Base-by-base conservation (phyloP, 2,888 invertebrate genomes). In the Drosophila aldrichi region DNA sequence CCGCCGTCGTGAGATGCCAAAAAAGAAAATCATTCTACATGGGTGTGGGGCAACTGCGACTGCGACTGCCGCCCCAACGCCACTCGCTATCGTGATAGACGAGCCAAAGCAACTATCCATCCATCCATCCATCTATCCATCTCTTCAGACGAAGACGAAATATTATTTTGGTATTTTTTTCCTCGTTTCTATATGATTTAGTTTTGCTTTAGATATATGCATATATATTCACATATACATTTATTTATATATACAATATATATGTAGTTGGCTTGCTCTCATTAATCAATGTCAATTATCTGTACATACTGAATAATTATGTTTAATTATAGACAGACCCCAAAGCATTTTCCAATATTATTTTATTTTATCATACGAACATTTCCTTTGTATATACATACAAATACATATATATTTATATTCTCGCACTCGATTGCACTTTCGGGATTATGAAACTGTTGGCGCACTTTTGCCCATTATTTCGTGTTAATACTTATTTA, bases 221-320 rank as follows among this genome's bases (percentile, higher is more conserved):
- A n/a, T 54, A 0, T 59, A 12, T 55, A 41, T 67, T 40, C 51
- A 34, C 38, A 8, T 48, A 46, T 61, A 36, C n/a, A n/a, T n/a
- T n/a, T n/a, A 22, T 60, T 44, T 59, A 9, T 54, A 25, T 32
- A 38, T 54, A 18, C 46, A 7, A 7, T 43, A n/a, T 55, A 29
- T 55, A 51, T 66, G 49, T 61, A 56, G 54, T 59, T 58, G 60
- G 82, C 79, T 81, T 81, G 79, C 86, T 86, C 91, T 90, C 91
- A 91, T 91, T 91, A 91, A 91, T 91, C 91, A 91, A 90, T 90
- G 91, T 91, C 91, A 91, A 91, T 91, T 91, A 90, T 84, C 86
- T 86, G 81, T 89, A 88, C 89, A 82, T 88, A 88, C 90, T 89
- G 81, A 88, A 89, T 88, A 88, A 88, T 89, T 88, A 89, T 85